Evolutionary conservation across 2,888 invertebrate species (phyloP).

Genomic region (Amiota communis): DNA sequence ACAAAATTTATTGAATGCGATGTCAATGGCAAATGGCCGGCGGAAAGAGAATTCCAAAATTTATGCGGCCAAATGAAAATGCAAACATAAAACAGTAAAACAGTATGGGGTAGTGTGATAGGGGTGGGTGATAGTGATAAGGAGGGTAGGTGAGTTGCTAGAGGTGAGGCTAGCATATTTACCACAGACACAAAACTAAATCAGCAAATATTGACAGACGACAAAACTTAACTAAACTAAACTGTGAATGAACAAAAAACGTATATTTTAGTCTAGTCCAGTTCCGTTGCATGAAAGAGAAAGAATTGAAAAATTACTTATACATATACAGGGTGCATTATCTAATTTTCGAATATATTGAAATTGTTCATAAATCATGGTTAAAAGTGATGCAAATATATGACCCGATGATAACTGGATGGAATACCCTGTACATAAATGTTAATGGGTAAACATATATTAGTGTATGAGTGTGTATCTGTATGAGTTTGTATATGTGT

Average conservation of each 20-base stretch:
- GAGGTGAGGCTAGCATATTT: not conserved
- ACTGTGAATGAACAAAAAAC: constrained; percentile 1
- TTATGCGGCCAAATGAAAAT: constrained; percentile 2
- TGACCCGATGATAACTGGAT: too few relatives aligned
- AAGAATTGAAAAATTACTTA: too few relatives aligned
- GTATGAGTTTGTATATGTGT: constrained; percentile 44
- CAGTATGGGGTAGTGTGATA: too few relatives aligned
- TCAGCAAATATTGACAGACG: constrained; percentile 44
- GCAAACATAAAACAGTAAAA: not conserved
- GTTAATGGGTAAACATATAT: not conserved
- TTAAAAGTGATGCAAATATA: too few relatives aligned
- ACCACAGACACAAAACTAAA: constrained; percentile 20
- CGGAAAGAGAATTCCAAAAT: not conserved
- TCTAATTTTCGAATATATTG: too few relatives aligned
- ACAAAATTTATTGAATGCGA: not conserved
- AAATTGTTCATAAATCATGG: too few relatives aligned
- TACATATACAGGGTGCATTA: constrained; percentile 34
- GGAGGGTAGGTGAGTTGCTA: too few relatives aligned
- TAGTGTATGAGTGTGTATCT: constrained; percentile 34
- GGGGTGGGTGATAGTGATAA: too few relatives aligned
- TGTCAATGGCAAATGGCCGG: not conserved
- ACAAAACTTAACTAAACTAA: not conserved
- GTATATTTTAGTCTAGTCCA: constrained; percentile 56
- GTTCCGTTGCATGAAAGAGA: constrained; percentile 45
- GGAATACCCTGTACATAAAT: too few relatives aligned